Base-by-base conservation (phyloP, 1,140 invertebrate genomes). In the Sitophilus oryzae region DNA sequence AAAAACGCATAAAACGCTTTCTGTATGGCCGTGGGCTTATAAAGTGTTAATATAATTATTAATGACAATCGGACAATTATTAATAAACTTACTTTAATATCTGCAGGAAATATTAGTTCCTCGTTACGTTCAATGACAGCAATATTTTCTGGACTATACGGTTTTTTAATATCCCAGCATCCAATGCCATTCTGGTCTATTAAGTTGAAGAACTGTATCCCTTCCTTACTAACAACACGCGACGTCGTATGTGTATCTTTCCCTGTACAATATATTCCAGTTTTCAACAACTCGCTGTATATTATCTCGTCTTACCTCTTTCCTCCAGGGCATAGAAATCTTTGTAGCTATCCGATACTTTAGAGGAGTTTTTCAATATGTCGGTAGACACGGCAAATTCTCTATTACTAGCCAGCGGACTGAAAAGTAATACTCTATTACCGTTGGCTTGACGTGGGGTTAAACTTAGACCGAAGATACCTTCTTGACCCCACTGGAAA, bases 151-250 rank as follows among this genome's bases (percentile, higher is more conserved):
- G 82, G 75, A 10, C 75, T 74, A 46, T 84, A 85, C 0, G 83
- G 80, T 42, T 81, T 71, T 3, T 71, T 70, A 0, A 81, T 82
- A 62, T 86, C 85, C 88, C 88, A 90, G 65, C 88, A 91, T 9
- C 87, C 88, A 0, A 91, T 77, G 1, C 83, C 83, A 58, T 89
- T 89, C 61, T 84, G 82, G 68, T 89, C 86, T 42, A 91, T 80
- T 37, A 89, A 72, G 69, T 82, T 88, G 66, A 82, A 89, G 34
- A 88, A 77, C 71, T 88, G 82, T 1, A 91, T 69, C 10, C 86
- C 86, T 23, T 80, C 71, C 6, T 84, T 81, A 59, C 83, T 82
- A 79, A 89, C 85, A 2, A 86, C 76, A 52, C 82, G 79, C 0
- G 86, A 64, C 0, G 88, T 89, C 0, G 82, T 82, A 58, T 89